These are phyloP conservation scores for Acrocyrtus sp. DNA, from an alignment of 2,888 invertebrate species.

Conservation along the genomic window DNA sequence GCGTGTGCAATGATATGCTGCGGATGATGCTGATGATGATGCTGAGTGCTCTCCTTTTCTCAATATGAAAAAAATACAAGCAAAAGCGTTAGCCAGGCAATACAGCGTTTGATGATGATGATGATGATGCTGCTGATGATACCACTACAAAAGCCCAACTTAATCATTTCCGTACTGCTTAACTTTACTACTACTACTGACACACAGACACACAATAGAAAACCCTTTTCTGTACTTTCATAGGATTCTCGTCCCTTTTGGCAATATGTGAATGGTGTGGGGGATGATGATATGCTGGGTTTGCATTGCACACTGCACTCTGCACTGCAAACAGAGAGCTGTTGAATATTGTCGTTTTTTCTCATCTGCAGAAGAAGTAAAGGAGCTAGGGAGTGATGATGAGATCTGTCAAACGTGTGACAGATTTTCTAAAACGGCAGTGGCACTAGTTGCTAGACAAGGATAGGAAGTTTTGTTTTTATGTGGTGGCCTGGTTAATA, in stretches of 20 bases:
- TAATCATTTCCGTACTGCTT: constrained; percentile 38
- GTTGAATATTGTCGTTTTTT: too few species aligned
- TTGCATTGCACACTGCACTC: too few species aligned
- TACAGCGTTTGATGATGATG: constrained; percentile 21
- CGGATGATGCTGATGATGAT: background rate
- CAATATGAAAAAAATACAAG: constrained; percentile 20
- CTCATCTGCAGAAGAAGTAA: too few species aligned
- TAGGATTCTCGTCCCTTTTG: constrained; percentile 14
- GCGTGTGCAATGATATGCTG: too few species aligned
- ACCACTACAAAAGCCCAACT: background rate
- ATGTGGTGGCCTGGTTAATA: too few species aligned
- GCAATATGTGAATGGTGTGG: constrained; percentile 18
- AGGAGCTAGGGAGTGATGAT: too few species aligned
- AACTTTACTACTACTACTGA: constrained; percentile 6
- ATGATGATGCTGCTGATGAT: constrained; percentile 13
- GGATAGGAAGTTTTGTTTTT: too few species aligned
- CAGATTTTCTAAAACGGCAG: too few species aligned
- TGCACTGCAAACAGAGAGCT: too few species aligned
- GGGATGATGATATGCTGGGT: constrained; percentile 24
- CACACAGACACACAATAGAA: constrained; percentile 12
- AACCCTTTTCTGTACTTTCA: background rate
- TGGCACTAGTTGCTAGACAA: too few species aligned
- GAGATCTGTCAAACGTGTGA: too few species aligned
- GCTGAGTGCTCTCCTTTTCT: too few species aligned
- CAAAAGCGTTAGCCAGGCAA: constrained; percentile 24